phyloP scores from a whole-genome alignment of 2,797 vertebrate species.

The Oryzias dopingdopingensis region DNA sequence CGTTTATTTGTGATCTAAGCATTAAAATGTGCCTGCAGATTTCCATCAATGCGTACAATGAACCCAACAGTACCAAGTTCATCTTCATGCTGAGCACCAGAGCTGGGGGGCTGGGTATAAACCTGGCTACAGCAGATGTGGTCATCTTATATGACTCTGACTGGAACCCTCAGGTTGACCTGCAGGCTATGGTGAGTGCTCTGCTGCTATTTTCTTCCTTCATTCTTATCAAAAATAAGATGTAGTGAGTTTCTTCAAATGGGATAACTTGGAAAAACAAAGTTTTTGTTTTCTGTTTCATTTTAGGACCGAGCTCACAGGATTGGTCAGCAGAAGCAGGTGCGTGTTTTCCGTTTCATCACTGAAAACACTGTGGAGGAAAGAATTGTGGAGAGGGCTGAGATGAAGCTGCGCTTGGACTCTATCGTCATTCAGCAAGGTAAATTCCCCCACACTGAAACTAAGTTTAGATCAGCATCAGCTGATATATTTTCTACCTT shows the following conservation, averaged over 20 bases:
- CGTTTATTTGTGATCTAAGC: too few relatives aligned
- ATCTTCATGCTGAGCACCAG: constrained; percentile 98
- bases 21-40: constrained; percentile 71
- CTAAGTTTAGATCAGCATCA: too few relatives aligned
- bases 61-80: constrained; percentile 92
- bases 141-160: constrained; percentile 98
- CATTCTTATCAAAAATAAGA: neutral
- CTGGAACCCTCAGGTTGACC: constrained; percentile 99
- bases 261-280: neutral
- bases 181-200: constrained; percentile 93
- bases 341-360: constrained; percentile 95
- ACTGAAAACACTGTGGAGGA: constrained; percentile 98
- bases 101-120: constrained; percentile 96
- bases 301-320: constrained; percentile 94
- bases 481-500: too few relatives aligned
- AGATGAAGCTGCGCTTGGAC: constrained; percentile 97
- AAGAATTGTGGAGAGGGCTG: constrained; percentile 95
- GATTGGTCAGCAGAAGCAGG: constrained; percentile 97
- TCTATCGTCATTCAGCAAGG: constrained; percentile 99
- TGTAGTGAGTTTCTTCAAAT: neutral
- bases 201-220: neutral
- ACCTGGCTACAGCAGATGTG: constrained; percentile 96
- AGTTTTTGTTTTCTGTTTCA: neutral
- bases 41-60: constrained; percentile 94
- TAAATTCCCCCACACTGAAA: constrained; percentile 27